Evolutionary conservation across 2,888 invertebrate genomes (phyloP).

Genomic region (Eumacrocentrus americanus): DNA sequence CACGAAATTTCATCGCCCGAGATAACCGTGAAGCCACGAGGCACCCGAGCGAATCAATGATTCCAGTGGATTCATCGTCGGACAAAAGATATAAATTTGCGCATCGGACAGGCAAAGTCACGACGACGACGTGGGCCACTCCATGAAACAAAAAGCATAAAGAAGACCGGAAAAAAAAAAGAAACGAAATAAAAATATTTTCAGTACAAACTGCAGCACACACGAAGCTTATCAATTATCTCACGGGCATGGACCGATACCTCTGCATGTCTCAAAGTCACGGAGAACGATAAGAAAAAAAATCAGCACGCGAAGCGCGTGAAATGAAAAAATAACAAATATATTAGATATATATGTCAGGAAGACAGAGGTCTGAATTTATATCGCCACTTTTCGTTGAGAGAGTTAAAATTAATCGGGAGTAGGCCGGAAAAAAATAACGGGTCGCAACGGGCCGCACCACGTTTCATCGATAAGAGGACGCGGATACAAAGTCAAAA

Average conservation of each 20-base stretch:
- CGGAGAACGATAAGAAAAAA: not conserved
- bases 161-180: constrained; percentile 1
- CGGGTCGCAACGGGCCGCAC: not conserved
- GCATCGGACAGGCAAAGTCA: not conserved
- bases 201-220: constrained; percentile 6
- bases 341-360: not conserved
- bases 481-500: not conserved
- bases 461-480: not conserved
- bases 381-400: not conserved
- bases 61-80: constrained; percentile 11
- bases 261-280: constrained; percentile 15
- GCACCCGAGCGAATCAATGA: constrained; percentile 30
- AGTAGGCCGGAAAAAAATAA: constrained; percentile 1
- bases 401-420: constrained; percentile 7
- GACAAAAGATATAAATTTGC: constrained; percentile 22
- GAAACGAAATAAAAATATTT: constrained; percentile 1
- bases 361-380: no score
- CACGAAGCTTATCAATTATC: constrained; percentile 25
- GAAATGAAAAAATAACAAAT: not conserved
- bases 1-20: constrained; percentile 18
- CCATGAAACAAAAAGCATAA: no score
- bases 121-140: no score
- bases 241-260: constrained; percentile 16
- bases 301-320: not conserved
- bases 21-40: constrained; percentile 21